Base-by-base conservation (phyloP, 2,797 vertebrate species). In the Urocyon cinereoargenteus region DNA sequence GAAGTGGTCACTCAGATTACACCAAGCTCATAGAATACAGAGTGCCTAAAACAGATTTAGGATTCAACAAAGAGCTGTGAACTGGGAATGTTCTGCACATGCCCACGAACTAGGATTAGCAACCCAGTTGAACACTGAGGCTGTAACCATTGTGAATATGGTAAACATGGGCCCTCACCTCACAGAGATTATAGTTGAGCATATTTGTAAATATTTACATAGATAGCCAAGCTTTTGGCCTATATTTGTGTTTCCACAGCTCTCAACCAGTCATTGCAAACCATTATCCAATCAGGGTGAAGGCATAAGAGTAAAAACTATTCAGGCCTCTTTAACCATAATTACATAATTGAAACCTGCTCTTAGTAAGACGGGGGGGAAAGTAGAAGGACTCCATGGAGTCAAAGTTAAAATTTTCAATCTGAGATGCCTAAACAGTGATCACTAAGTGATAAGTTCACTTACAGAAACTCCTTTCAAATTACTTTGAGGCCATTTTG, bases 311-410 rank as follows among this genome's bases (percentile, higher is more conserved):
- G 61, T 51, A n/a, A 62, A 87, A 79, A 24, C 68, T 88, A 82
- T 78, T 88, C 59, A 82, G 92, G 72, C 51, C 16, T 49, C 66
- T 86, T 95, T 45, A 62, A 95, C 79, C 88, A 64, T 82, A 93
- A 89, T 91, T 49, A 55, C 59, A 91, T 94, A 96, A 91, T 77
- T 85, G 72, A 93, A 97, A 81, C 53, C 75, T 84, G 91, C 59
- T 83, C 72, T 84, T 84, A 75, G 72, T 82, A 62, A 91, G 68
- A 79, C 45, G 15, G 34, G 22, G 22, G 12, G 89, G 85, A 40
- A 82, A 53, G 5, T 31, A 45, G 79, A 84, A 90, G 78, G 68
- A 88, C 53, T 88, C 15, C 6, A 57, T 55, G 14, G 4, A 92
- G 84, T 66, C n/a, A 28, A 85, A 79, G 51, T 68, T 64, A 91